phyloP scores from a whole-genome alignment of 2,888 invertebrate genomes.

The Agriopis aurantiaria region DNA sequence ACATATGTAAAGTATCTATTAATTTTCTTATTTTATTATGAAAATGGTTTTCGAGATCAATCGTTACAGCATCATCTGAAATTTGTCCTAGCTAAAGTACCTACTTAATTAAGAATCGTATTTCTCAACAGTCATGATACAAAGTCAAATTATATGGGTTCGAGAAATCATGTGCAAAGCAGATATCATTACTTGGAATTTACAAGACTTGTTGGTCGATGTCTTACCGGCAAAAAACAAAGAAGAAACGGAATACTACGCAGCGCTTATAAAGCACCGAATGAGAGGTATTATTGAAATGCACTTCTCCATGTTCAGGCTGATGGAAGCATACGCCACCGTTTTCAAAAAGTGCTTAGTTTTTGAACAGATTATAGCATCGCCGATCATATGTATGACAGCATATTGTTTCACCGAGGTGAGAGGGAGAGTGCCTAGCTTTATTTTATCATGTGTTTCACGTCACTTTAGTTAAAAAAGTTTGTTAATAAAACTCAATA shows the following conservation, averaged over 20 bases:
- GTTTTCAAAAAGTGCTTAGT: slow-evolving; percentile 4
- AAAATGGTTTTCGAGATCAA: no score
- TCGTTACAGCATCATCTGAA: neutral
- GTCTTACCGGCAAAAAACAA: neutral
- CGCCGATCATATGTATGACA: neutral
- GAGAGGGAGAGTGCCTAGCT: neutral
- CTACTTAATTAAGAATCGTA: neutral
- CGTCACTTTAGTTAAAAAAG: no score
- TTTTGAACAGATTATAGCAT: neutral
- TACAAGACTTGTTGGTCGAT: slow-evolving; percentile 7
- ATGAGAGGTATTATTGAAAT: neutral
- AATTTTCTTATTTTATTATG: neutral
- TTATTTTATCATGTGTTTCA: neutral
- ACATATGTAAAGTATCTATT: slow-evolving; percentile 34
- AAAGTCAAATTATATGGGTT: slow-evolving; percentile 7
- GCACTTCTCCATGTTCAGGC: neutral
- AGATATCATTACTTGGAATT: slow-evolving; percentile 10
- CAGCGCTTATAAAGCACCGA: slow-evolving; percentile 1
- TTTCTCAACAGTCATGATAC: slow-evolving; percentile 2
- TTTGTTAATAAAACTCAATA: neutral
- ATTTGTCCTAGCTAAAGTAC: neutral
- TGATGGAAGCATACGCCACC: neutral
- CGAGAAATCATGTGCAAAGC: slow-evolving; percentile 2
- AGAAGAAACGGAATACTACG: neutral
- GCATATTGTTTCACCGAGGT: slow-evolving; percentile 8